Base-by-base conservation (phyloP, 2,797 vertebrate species). In the Eulemur coronatus region DNA sequence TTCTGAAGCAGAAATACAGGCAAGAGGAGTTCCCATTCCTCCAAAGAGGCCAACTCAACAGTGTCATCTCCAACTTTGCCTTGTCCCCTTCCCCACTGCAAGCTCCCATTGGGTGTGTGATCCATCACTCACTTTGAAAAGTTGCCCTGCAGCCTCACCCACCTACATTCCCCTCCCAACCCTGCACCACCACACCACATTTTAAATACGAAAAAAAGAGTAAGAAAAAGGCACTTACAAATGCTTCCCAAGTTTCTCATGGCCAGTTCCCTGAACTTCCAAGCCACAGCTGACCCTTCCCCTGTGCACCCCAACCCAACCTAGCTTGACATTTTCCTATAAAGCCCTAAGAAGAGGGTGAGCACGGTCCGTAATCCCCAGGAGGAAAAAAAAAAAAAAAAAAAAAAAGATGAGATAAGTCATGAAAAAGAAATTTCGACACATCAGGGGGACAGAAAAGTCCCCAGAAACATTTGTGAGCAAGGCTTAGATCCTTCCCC, bases 151-250 rank as follows among this genome's bases (percentile, higher is more conserved):
- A 38, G 38, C 38, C 38, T 38, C 38, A 38, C 38, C 38, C 38
- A 38, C 38, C 38, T 38, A 38, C 38, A 38, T 38, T 38, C 38
- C 38, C 38, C 38, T 38, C 38, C 38, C 38, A 38, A 38, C 38
- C 38, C 38, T 38, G 38, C 38, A 38, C 38, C 38, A 38, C 12
- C 84, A 59, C 59, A n/a, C 52, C 94, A 72, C 92, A 92, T 13
- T 97, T 97, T 95, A 98, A 98, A 98, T 92, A 93, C 95, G 94
- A 88, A 91, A 97, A 92, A 89, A 91, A 95, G 91, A 90, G 92
- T 96, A 97, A 76, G 91, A 94, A 90, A 97, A 98, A 98, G 97
- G 98, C 98, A 98, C 97, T 98, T 98, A 92, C 93, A 98, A 97
- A 98, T 91, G 81, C 89, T 93, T 96, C 50, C 88, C 73, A 63